Evolutionary conservation across 2,797 vertebrate species (phyloP).

Genomic region (Acipenser transmontanus): DNA sequence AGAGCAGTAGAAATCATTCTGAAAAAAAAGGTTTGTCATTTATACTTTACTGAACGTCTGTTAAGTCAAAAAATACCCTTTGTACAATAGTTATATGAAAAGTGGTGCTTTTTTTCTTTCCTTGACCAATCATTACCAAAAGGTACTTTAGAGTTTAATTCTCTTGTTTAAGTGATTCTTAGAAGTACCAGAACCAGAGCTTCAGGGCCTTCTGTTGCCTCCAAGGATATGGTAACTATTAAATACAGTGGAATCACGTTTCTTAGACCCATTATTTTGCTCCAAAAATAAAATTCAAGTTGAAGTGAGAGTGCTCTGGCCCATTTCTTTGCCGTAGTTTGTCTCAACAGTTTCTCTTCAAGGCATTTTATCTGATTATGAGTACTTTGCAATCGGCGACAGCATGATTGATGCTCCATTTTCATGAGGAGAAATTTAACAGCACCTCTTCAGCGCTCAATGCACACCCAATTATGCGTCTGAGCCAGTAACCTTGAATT

Average conservation of each 20-base stretch:
- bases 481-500: constrained; percentile 99
- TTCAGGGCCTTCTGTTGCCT: constrained; percentile 49
- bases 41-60: too few relatives aligned
- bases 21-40: too few relatives aligned
- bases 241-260: constrained; percentile 59
- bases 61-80: too few relatives aligned
- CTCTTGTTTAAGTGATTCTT: too few relatives aligned
- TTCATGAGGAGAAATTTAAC: constrained; percentile 98
- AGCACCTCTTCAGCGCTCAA: constrained; percentile 91
- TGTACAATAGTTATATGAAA: too few relatives aligned
- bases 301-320: constrained; percentile 27
- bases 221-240: constrained; percentile 53
- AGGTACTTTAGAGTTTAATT: too few relatives aligned
- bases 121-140: too few relatives aligned
- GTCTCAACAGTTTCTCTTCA: constrained; percentile 74
- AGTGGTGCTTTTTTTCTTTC: too few relatives aligned
- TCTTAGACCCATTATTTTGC: constrained; percentile 22
- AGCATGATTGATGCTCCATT: constrained; percentile 95
- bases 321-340: constrained; percentile 41
- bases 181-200: constrained; percentile 23
- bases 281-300: constrained; percentile 22
- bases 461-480: constrained; percentile 98
- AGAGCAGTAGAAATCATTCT: too few relatives aligned
- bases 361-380: constrained; percentile 89
- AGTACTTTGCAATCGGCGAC: constrained; percentile 88